Base-by-base conservation (phyloP, 1,140 invertebrate species). In the Bombus ignitus region DNA sequence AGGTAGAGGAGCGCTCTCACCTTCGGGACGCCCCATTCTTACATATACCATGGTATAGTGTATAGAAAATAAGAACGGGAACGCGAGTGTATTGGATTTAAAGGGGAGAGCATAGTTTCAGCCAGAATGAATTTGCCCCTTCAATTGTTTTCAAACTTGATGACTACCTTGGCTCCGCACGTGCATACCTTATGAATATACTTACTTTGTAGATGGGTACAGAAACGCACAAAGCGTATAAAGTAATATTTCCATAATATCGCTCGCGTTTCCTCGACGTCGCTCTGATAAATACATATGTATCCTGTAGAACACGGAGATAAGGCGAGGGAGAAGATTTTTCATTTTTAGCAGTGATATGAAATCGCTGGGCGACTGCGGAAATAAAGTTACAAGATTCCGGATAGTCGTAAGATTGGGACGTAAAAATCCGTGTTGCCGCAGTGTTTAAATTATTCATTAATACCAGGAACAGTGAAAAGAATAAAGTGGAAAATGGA, bases 71-170 rank as follows among this genome's bases (percentile, higher is more conserved):
- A 72, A 42, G 28, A 42, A 42, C n/a, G 25, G 15, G 15, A 35
- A 35, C n/a, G 39, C 42, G 71, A 22, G 57, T 22, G 57, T 28
- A 39, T 22, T n/a, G 9, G 53, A 6, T 37, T 83, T 83, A 83
- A 53, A 83, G 72, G 9, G 44, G 81, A 83, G 18, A 76, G 39
- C n/a, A 65, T 39, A 47, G 39, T 80, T 22, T 25, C 44, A n/a
- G 3, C 22, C n/a, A 37, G 18, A 28, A 28, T 71, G 28, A 57
- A 32, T 44, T 72, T 39, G 10, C 32, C 6, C 3, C 25, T 12
- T 47, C n/a, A 47, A 57, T 39, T 62, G 28, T 77, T 25, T 42
- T 42, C 25, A 39, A 71, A 39, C 68, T 37, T 25, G 37, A 71
- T 22, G 25, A 42, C 6, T 71, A 13, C 10, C 10, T 18, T 8